Evolutionary conservation across 2,888 invertebrate species (phyloP).

Genomic region (Catocala nupta): DNA sequence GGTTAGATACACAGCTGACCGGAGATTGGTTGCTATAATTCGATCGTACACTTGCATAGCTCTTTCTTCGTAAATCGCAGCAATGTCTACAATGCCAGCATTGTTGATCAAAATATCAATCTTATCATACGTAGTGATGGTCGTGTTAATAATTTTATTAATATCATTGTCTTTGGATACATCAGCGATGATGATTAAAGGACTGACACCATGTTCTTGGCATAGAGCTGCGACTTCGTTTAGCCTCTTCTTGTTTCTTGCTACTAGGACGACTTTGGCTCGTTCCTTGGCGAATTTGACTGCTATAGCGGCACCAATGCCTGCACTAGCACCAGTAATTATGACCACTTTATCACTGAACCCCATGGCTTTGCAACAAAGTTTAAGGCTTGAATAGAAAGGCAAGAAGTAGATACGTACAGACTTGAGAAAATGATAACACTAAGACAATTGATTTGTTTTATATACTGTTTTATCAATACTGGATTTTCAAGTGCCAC

Average conservation of each 20-base stretch:
- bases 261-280: not conserved
- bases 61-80: conserved; percentile 4
- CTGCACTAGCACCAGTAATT: not conserved
- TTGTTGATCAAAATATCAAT: conserved; percentile 5
- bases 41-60: conserved; percentile 16
- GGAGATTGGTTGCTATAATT: conserved; percentile 38
- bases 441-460: too few relatives aligned
- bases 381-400: too few relatives aligned
- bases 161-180: not conserved
- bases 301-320: conserved; percentile 1
- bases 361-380: not conserved
- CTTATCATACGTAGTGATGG: not conserved
- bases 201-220: not conserved
- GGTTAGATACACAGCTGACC: conserved; percentile 42
- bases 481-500: too few relatives aligned
- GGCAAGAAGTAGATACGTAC: too few relatives aligned
- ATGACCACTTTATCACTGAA: conserved; percentile 1
- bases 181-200: not conserved
- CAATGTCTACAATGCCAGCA: not conserved
- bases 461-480: too few relatives aligned
- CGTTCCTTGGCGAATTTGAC: not conserved
- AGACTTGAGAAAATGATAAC: too few relatives aligned
- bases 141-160: not conserved
- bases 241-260: not conserved
- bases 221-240: not conserved